These are phyloP conservation scores for Rosalia funebris DNA, from an alignment of 2,888 invertebrate genomes.

Conservation along the genomic window DNA sequence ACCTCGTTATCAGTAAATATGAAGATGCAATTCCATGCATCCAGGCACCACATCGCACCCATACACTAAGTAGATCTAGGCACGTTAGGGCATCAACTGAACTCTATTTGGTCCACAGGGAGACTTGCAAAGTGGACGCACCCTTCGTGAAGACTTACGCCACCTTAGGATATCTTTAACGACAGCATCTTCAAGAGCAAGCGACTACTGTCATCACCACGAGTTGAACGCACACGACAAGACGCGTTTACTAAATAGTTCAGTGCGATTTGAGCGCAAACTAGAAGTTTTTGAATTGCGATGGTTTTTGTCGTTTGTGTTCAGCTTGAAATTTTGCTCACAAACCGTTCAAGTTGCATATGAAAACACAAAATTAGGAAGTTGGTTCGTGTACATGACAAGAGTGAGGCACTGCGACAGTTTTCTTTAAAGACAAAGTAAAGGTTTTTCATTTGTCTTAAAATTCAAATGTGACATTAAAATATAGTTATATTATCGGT, in stretches of 20 bases:
- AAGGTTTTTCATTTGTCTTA: too few species aligned
- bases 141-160: slow-evolving; percentile 95
- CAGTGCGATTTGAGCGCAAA: not conserved
- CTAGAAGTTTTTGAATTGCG: slow-evolving; percentile 28
- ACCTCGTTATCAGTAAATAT: not conserved
- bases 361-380: too few species aligned
- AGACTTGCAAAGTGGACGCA: slow-evolving; percentile 85
- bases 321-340: slow-evolving; percentile 38
- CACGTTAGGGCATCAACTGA: not conserved
- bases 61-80: not conserved
- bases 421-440: too few species aligned
- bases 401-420: too few species aligned
- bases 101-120: slow-evolving; percentile 72
- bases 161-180: slow-evolving; percentile 91
- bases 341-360: too few species aligned
- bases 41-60: slow-evolving; percentile 28
- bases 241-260: not conserved
- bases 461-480: too few species aligned
- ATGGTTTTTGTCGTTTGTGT: slow-evolving; percentile 31
- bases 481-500: too few species aligned
- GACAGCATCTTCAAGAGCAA: slow-evolving; percentile 43
- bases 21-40: slow-evolving; percentile 26
- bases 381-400: too few species aligned
- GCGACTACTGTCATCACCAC: slow-evolving; percentile 17
- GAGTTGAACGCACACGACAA: slow-evolving; percentile 21